phyloP scores from a whole-genome alignment of 2,888 invertebrate species.

The Nesidiocoris tenuis region DNA sequence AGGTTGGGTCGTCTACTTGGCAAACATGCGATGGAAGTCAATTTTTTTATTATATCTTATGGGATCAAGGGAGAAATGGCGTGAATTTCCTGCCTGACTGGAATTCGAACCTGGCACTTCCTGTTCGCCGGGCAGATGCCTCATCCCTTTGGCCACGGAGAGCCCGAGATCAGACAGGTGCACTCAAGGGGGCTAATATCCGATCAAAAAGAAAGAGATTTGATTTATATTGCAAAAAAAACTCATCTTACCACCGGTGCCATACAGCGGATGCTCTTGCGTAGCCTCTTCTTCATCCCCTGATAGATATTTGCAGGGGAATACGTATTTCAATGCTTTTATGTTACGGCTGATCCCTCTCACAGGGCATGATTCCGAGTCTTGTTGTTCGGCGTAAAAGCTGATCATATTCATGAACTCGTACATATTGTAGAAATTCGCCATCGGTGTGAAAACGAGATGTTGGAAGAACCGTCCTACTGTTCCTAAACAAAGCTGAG shows the following conservation, averaged over 20 bases:
- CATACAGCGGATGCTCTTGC: conserved; percentile 59
- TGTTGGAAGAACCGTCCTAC: conserved; percentile 67
- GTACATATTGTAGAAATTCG: conserved; percentile 77
- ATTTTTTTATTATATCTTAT: no score
- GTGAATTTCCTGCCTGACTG: no score
- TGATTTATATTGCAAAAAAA: no score
- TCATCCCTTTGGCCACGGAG: no score
- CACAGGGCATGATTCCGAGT: conserved; percentile 52
- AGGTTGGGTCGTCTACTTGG: no score
- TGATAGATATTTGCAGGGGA: conserved; percentile 65
- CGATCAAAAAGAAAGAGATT: no score
- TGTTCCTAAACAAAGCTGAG: conserved; percentile 68
- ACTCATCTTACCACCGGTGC: conserved; percentile 65
- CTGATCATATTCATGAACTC: conserved; percentile 81
- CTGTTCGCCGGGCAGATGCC: no score
- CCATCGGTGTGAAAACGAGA: conserved; percentile 70
- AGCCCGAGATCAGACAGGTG: no score
- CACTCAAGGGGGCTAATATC: no score
- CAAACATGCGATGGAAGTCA: no score
- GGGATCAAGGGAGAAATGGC: no score
- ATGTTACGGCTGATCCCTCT: conserved; percentile 48
- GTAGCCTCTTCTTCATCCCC: conserved; percentile 59
- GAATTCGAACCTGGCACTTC: no score
- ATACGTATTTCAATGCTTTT: conserved; percentile 44
- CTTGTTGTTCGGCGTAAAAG: conserved; percentile 66